These are phyloP conservation scores for Chironomus tentans DNA, from an alignment of 2,888 invertebrate species.

Conservation along the genomic window DNA sequence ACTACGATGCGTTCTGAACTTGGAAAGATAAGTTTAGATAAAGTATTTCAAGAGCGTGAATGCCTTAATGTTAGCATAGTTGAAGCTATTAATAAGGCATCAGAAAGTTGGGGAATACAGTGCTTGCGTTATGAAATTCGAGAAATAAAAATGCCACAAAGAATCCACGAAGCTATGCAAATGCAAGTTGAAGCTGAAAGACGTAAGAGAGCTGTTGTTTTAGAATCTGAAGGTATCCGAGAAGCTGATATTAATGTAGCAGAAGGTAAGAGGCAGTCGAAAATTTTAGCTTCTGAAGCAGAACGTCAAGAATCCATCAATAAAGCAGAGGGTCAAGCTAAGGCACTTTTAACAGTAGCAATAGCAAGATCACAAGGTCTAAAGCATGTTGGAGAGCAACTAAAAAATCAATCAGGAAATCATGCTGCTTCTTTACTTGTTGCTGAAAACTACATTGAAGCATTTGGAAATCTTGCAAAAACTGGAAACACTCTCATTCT, in stretches of 20 bases:
- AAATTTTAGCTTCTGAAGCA: slow-evolving; percentile 94
- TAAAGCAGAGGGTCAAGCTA: slow-evolving; percentile 84
- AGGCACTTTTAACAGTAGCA: slow-evolving; percentile 84
- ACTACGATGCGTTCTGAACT: slow-evolving; percentile 99
- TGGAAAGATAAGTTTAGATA: slow-evolving; percentile 94
- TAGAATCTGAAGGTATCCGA: slow-evolving; percentile 91
- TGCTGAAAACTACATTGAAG: slow-evolving; percentile 92
- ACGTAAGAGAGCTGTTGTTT: slow-evolving; percentile 88
- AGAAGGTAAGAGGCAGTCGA: slow-evolving; percentile 84
- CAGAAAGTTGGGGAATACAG: slow-evolving; percentile 95
- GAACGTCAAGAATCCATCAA: slow-evolving; percentile 90
- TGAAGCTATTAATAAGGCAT: slow-evolving; percentile 94
- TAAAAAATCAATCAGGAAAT: slow-evolving; percentile 50
- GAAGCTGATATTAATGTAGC: slow-evolving; percentile 95
- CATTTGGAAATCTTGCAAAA: slow-evolving; percentile 88
- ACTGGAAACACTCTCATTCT: slow-evolving; percentile 90
- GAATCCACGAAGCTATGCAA: slow-evolving; percentile 99
- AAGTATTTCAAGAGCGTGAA: slow-evolving; percentile 94
- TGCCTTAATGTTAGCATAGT: slow-evolving; percentile 91
- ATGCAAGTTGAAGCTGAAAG: slow-evolving; percentile 99
- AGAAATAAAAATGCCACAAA: slow-evolving; percentile 65
- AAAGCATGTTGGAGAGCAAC: slow-evolving; percentile 59
- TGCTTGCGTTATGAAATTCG: slow-evolving; percentile 93
- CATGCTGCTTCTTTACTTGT: slow-evolving; percentile 86
- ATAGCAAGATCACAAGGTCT: slow-evolving; percentile 82